Evolutionary conservation across 1,140 invertebrate species (phyloP), one percentile per base, ranked within the genome.

Genomic region (Anastrepha ludens): DNA sequence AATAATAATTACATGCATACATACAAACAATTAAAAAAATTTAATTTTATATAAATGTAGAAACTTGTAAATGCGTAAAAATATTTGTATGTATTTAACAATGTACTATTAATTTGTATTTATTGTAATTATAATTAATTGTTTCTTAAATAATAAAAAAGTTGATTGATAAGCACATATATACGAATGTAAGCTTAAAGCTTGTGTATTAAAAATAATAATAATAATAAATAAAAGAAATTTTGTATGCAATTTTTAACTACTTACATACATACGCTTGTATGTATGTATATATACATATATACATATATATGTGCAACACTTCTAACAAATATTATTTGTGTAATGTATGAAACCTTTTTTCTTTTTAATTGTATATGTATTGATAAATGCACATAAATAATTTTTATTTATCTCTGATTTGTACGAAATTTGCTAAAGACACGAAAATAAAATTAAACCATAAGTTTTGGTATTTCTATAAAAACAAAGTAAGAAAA

Each of bases 91-190:
- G 29, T 29, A 67, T 29, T 29, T 3, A 67, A 67, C 7, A 67
- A 29, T 50, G n/a, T 55, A 81, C 44, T 67, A 67, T 3, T 29
- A 55, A 81, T 81, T 81, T 81, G 74, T 86, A 62, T 86, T 86
- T 86, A 62, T 86, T 86, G 85, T 64, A 29, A 29, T 29, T 29
- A 41, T 41, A 86, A 86, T 86, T 86, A 60, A n/a, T 86, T 41
- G 58, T 62, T 86, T 86, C 74, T 81, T 81, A 81, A 81, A 81
- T 81, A 9, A 86, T 86, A 55, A 17, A 29, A 86, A 62, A 81
- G 47, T 50, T 50, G 50, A 81, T 4, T 62, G 6, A 39, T 86
- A 86, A 64, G 58, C 62, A 62, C 58, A 64, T 86, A 86, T 86
- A 64, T 64, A 86, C 60, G 60, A 86, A 60, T 60, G 60, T 62